phyloP scores from a whole-genome alignment of 2,113 vertebrate genomes.

The Syngnathus typhle region DNA sequence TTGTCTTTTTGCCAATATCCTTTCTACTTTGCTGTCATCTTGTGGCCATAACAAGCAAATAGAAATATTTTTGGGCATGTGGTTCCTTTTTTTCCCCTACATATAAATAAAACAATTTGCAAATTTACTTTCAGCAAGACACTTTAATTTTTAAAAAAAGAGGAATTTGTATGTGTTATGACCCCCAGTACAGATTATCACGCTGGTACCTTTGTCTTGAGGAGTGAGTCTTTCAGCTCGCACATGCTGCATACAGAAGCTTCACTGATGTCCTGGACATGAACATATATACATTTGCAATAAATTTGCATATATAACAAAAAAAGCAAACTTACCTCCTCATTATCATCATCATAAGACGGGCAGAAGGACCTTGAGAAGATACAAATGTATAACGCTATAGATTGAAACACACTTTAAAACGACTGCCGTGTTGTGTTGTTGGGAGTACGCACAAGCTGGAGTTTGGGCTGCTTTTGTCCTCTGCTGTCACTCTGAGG shows the following conservation, averaged over 20 bases:
- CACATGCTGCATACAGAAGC: slow-evolving; percentile 76
- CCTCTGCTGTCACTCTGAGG: slow-evolving; percentile 53
- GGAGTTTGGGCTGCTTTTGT: slow-evolving; percentile 61
- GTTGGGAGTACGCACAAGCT: slow-evolving; percentile 52
- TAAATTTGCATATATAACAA: too few relatives aligned
- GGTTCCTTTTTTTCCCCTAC: too few relatives aligned
- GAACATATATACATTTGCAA: background rate
- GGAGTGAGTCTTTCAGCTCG: slow-evolving; percentile 66
- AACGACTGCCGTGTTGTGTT: background rate
- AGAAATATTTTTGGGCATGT: too few relatives aligned
- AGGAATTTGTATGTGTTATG: too few relatives aligned
- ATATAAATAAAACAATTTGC: too few relatives aligned
- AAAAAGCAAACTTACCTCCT: too few relatives aligned
- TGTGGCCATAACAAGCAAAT: too few relatives aligned
- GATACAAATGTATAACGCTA: background rate
- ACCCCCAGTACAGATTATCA: background rate
- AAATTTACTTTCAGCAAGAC: too few relatives aligned
- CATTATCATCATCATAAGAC: slow-evolving; percentile 55
- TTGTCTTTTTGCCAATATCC: too few relatives aligned
- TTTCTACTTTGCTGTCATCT: too few relatives aligned
- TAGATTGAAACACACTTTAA: background rate
- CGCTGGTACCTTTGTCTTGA: slow-evolving; percentile 71
- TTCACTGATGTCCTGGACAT: slow-evolving; percentile 61
- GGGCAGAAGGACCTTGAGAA: slow-evolving; percentile 61
- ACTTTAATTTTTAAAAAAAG: too few relatives aligned